Percentiles rank a stretch among this genome's conserved stretches.
phyloP scores from a whole-genome alignment of 2,888 invertebrate genomes.

The Liopterus haemorrhoidalis region DNA sequence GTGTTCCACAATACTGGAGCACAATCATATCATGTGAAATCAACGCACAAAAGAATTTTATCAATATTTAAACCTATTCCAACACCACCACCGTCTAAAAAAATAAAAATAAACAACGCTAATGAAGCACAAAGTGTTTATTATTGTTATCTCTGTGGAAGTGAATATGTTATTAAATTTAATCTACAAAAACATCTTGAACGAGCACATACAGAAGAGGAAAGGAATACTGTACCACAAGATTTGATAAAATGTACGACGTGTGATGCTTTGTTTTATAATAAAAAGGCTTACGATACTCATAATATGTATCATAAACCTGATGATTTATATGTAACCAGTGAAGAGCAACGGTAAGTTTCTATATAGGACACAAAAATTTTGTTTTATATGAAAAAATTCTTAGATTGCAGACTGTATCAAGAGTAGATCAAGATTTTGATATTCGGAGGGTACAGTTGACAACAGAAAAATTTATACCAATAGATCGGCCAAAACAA shows the following conservation, averaged over 20 bases:
- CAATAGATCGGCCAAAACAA: slow-evolving; percentile 15
- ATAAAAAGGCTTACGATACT: slow-evolving; percentile 57
- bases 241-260: slow-evolving; percentile 58
- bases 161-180: slow-evolving; percentile 61
- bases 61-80: slow-evolving; percentile 46
- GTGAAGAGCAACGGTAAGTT: slow-evolving; percentile 49
- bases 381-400: slow-evolving; percentile 3
- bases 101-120: slow-evolving; percentile 50
- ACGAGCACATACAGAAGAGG: slow-evolving; percentile 52
- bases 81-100: slow-evolving; percentile 51
- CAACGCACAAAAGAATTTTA: slow-evolving; percentile 47
- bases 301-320: slow-evolving; percentile 58
- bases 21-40: slow-evolving; percentile 53
- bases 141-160: slow-evolving; percentile 57
- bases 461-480: slow-evolving; percentile 25
- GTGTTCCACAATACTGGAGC: slow-evolving; percentile 53
- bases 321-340: slow-evolving; percentile 56
- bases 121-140: slow-evolving; percentile 50
- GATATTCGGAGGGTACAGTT: slow-evolving; percentile 46
- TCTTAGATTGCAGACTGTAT: slow-evolving; percentile 44
- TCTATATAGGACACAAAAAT: not conserved
- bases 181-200: slow-evolving; percentile 58
- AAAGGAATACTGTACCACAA: slow-evolving; percentile 45
- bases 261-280: slow-evolving; percentile 61
- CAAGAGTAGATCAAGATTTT: slow-evolving; percentile 50